Evolutionary conservation across 2,113 vertebrate species (phyloP).

Genomic region (Siniperca knerii): DNA sequence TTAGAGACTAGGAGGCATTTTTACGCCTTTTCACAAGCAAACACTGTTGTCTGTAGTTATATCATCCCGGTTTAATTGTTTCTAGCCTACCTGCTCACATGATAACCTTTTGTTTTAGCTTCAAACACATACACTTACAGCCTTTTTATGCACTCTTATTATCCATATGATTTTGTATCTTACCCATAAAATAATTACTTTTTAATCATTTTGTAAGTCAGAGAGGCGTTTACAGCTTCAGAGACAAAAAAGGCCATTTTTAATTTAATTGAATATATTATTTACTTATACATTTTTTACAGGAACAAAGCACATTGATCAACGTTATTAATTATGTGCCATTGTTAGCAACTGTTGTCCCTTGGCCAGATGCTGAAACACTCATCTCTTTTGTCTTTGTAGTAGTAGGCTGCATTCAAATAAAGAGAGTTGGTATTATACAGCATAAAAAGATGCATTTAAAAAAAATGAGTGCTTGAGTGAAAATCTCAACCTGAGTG

Average conservation of each 20-base stretch:
- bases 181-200: neutral
- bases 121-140: neutral
- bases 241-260: neutral
- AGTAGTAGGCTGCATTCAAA: neutral
- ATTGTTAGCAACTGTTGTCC: too few species aligned
- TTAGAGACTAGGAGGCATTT: neutral
- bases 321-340: too few species aligned
- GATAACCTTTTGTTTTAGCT: neutral
- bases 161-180: neutral
- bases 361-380: neutral
- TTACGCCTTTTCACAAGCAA: accelerated
- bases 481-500: neutral
- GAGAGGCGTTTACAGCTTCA: neutral
- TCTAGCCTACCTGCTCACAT: neutral
- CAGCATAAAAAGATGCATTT: too few species aligned
- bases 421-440: neutral
- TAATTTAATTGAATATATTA: too few species aligned
- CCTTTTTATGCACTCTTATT: neutral
- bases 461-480: too few species aligned
- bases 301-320: neutral
- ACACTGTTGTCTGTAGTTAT: neutral
- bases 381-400: too few species aligned
- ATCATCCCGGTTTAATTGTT: neutral
- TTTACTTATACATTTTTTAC: neutral
- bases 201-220: neutral